These are phyloP conservation scores for Dasyprocta punctata DNA, from an alignment of 2,113 vertebrate genomes.

Conservation along the genomic window DNA sequence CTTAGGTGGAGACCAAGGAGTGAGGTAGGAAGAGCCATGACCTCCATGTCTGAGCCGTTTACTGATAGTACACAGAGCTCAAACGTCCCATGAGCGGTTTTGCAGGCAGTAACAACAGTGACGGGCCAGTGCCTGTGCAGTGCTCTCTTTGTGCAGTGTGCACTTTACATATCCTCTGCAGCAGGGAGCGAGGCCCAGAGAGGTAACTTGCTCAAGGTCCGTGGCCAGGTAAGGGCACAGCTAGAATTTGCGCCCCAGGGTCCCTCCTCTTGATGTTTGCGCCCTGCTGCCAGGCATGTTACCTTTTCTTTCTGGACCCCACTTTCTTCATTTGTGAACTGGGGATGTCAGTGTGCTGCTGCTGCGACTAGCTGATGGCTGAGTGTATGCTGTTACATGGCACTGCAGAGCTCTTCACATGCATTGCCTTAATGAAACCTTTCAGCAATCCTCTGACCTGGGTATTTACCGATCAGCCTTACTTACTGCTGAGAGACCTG, in stretches of 20 bases:
- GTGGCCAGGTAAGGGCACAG: not conserved
- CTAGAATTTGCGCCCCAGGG: not conserved
- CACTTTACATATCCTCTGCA: no score
- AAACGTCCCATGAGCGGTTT: not conserved
- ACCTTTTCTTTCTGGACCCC: not conserved
- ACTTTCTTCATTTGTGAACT: not conserved
- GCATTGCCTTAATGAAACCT: not conserved
- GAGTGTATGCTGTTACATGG: accelerated
- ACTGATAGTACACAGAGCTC: not conserved
- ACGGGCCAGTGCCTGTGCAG: accelerated
- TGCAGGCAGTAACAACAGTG: not conserved
- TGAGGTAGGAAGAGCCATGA: not conserved
- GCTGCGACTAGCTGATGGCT: not conserved
- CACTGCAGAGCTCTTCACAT: not conserved
- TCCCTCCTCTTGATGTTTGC: not conserved
- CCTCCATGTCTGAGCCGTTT: not conserved
- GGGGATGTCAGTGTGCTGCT: no score
- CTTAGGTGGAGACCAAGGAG: not conserved
- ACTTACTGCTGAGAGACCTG: not conserved
- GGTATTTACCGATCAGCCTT: not conserved
- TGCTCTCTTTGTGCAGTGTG: not conserved
- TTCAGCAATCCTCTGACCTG: not conserved
- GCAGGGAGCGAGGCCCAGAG: not conserved
- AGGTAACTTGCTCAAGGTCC: not conserved
- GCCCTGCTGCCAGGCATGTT: not conserved